A percentile compares a stretch with the other conserved stretches of the same genome.
Conservation (phyloP, 1,140 invertebrate species). For the Notospermus geniculatus region DNA sequence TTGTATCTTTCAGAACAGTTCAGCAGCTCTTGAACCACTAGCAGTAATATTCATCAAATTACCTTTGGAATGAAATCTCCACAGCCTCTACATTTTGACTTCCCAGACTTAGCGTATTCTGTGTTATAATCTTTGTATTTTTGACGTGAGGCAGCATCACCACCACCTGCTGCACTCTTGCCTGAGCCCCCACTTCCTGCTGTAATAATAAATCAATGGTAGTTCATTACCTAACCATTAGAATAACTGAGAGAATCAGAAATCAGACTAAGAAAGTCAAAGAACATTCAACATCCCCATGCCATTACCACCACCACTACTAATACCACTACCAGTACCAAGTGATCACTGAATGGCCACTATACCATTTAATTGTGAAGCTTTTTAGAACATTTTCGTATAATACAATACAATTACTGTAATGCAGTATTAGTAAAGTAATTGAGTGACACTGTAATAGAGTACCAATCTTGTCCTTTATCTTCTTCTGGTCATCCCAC, state of each 20-base stretch:
- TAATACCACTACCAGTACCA: neutral
- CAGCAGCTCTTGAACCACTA: neutral
- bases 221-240: too few relatives aligned
- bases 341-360: too few relatives aligned
- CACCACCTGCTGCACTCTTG: constrained; percentile 22
- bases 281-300: too few relatives aligned
- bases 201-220: too few relatives aligned
- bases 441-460: neutral
- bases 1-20: neutral
- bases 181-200: constrained; percentile 23
- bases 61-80: constrained; percentile 82
- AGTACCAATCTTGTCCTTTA: constrained; percentile 69
- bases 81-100: constrained; percentile 80
- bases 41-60: neutral
- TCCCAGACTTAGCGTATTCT: constrained; percentile 86
- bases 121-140: constrained; percentile 67
- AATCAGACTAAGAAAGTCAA: too few relatives aligned
- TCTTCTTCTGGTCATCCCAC: constrained; percentile 82
- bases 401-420: too few relatives aligned
- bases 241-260: too few relatives aligned
- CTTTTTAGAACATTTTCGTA: too few relatives aligned
- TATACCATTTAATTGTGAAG: too few relatives aligned
- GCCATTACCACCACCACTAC: too few relatives aligned
- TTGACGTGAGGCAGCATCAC: constrained; percentile 43
- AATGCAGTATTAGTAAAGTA: too few relatives aligned